Evolutionary conservation across 2,888 invertebrate genomes (phyloP), one percentile per base, ranked within the genome.

Genomic region (Aricia artaxerxes): DNA sequence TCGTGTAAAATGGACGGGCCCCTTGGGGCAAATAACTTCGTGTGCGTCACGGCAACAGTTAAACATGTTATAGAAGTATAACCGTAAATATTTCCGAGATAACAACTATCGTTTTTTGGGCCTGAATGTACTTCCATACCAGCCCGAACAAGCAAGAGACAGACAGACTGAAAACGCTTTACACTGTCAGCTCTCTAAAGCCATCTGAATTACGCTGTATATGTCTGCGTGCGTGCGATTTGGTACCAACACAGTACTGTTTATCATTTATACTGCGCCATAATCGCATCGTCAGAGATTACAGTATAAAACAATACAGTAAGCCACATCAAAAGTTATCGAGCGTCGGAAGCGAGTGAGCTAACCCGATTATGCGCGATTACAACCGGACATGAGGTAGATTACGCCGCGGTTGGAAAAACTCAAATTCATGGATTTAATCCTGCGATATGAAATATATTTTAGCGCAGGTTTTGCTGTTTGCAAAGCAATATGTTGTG

Each of bases 311-410:
- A 9, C 9, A 31, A 64, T 31, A 64, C 64, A 64, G 64, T 64
- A 64, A 61, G 24, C 64, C 64, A 64, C 64, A 31, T 64, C 64
- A 64, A 11, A 31, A 31, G 64, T 64, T 64, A 64, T 64, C 64
- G 64, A 64, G 31, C 64, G 31, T 31, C 64, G 64, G 64, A 64
- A 64, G 9, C 24, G 24, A 1, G 57, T 11, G 53, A 11, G 31
- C 64, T 64, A 64, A 64, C 64, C 64, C 31, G 64, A 64, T 64
- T 64, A 64, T 64, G 31, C 3, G 9, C 64, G 64, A 64, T 64
- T 64, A 64, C 64, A 64, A 7, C 0, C 24, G 31, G 64, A 64
- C 64, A 64, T 64, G 64, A 64, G 31, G 64, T 11, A 31, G 64
- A 64, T 64, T 64, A 64, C 24, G 31, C 9, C 31, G 61, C 64